Percentiles rank a stretch among this genome's conserved stretches.
Conservation (phyloP, 2,888 invertebrate species). For the Drosophila maculinotata region DNA sequence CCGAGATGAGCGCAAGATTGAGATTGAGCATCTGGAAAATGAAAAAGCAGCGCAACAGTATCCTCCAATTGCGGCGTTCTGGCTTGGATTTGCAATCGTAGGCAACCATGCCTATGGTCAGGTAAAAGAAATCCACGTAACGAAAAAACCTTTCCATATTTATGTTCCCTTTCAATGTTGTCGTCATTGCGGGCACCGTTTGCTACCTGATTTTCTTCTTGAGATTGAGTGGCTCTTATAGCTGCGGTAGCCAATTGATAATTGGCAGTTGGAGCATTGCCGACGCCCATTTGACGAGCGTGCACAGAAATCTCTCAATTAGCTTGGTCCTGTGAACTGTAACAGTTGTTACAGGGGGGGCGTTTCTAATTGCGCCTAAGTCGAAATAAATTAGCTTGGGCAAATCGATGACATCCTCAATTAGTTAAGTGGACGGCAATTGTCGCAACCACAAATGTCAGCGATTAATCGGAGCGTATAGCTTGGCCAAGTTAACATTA, state of each 20-base stretch:
- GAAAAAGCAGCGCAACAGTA: slow-evolving; percentile 47
- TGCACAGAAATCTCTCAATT: slow-evolving; percentile 66
- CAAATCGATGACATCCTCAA: slow-evolving; percentile 67
- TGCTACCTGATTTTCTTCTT: slow-evolving; percentile 11
- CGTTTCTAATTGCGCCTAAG: slow-evolving; percentile 59
- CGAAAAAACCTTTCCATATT: slow-evolving; percentile 59
- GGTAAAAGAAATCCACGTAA: slow-evolving; percentile 67
- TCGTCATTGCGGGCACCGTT: neutral
- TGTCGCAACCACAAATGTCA: slow-evolving; percentile 41
- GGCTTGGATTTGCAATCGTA: slow-evolving; percentile 36
- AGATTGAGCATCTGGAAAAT: slow-evolving; percentile 68
- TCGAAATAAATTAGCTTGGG: slow-evolving; percentile 49
- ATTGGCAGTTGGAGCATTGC: slow-evolving; percentile 46
- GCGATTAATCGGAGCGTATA: slow-evolving; percentile 29
- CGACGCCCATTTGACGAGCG: slow-evolving; percentile 60
- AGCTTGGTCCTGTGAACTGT: slow-evolving; percentile 55
- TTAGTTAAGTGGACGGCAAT: slow-evolving; percentile 45
- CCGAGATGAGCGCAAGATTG: slow-evolving; percentile 63
- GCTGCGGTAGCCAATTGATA: slow-evolving; percentile 44
- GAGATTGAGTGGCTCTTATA: slow-evolving; percentile 21
- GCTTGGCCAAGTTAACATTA: neutral
- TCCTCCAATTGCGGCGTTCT: slow-evolving; percentile 16
- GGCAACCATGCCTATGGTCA: slow-evolving; percentile 71
- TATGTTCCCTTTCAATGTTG: slow-evolving; percentile 5
- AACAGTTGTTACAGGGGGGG: slow-evolving; percentile 57